Conservation (phyloP, 2,113 vertebrate genomes). For the Nibea albiflora region DNA sequence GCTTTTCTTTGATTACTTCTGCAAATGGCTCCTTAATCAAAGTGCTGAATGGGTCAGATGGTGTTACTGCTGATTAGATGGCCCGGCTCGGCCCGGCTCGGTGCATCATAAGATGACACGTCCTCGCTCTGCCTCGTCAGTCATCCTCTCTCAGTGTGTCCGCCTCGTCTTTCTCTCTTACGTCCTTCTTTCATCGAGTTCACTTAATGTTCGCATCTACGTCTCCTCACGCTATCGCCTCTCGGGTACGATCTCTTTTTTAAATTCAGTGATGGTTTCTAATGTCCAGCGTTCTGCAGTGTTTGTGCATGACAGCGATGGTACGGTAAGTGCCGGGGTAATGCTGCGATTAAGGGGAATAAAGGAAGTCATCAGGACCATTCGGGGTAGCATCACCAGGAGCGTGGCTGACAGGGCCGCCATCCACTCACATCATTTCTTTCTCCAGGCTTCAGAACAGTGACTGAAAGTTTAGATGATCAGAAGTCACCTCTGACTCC, state of each 20-base stretch:
- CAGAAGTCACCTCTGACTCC: too few species aligned
- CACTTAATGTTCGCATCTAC: background rate
- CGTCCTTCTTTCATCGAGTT: background rate
- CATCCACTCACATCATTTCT: too few species aligned
- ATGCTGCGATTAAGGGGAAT: too few species aligned
- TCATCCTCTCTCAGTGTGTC: background rate
- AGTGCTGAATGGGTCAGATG: conserved; percentile 5
- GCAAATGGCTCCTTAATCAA: conserved; percentile 41
- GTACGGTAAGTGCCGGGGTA: background rate
- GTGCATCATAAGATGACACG: background rate
- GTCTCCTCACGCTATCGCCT: too few species aligned
- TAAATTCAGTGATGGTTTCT: background rate
- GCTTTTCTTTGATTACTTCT: conserved; percentile 50
- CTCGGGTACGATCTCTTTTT: background rate
- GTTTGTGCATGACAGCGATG: background rate
- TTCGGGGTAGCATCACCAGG: too few species aligned
- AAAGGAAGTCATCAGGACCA: too few species aligned
- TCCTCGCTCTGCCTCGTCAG: background rate
- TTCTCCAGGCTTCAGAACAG: too few species aligned
- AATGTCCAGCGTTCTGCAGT: background rate
- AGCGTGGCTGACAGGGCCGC: too few species aligned
- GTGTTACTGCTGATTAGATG: conserved; percentile 19
- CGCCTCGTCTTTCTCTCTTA: background rate
- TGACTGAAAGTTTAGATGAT: too few species aligned
- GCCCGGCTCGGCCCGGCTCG: background rate